Conservation (phyloP, 1,140 invertebrate genomes). For the Dermatophagoides farinae region DNA sequence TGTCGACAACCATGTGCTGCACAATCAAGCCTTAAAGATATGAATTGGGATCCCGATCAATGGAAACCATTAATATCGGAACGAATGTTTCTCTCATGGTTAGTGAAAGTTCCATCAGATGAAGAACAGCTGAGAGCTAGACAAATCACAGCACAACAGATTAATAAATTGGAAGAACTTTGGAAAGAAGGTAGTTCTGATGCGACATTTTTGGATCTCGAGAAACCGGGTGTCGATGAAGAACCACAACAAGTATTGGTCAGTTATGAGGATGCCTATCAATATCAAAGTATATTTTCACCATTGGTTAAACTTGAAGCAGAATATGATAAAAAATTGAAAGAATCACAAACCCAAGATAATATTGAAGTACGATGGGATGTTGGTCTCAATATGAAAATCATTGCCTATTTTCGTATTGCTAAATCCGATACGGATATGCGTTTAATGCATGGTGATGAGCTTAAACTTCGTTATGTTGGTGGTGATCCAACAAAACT, state of each 20-base stretch:
- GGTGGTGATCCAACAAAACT: constrained; percentile 57
- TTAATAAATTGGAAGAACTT: constrained; percentile 89
- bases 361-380: constrained; percentile 98
- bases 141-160: constrained; percentile 88
- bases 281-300: constrained; percentile 96
- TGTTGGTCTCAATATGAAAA: constrained; percentile 91
- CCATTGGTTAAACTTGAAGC: constrained; percentile 92
- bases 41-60: constrained; percentile 98
- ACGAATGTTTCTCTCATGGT: constrained; percentile 81
- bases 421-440: constrained; percentile 76
- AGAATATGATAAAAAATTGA: constrained; percentile 91
- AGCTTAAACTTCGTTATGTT: constrained; percentile 74
- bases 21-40: constrained; percentile 78
- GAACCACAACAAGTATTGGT: constrained; percentile 78
- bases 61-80: constrained; percentile 96
- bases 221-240: constrained; percentile 90
- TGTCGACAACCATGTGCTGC: constrained; percentile 94
- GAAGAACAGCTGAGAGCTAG: constrained; percentile 82
- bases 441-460: constrained; percentile 98
- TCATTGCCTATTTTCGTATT: constrained; percentile 89
- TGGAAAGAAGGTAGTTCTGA: constrained; percentile 93
- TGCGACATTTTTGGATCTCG: constrained; percentile 88
- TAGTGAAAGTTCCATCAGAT: constrained; percentile 86
- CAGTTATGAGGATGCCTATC: constrained; percentile 92
- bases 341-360: constrained; percentile 95